Conservation (phyloP, 2,888 invertebrate genomes). For the Hylaea fasciaria region DNA sequence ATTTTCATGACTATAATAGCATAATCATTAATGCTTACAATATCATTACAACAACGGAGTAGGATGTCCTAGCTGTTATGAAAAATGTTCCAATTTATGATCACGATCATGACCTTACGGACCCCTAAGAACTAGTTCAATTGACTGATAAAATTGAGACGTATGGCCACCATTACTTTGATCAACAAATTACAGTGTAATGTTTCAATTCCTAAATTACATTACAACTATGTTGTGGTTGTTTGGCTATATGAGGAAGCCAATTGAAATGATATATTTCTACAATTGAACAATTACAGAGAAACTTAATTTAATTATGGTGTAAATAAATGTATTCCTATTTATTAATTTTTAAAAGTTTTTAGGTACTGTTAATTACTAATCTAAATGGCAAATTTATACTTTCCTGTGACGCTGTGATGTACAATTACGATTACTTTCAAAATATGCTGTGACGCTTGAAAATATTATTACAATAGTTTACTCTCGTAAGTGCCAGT, state of each 20-base stretch:
- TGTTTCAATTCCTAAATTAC: conserved; percentile 51
- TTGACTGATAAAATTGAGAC: conserved; percentile 56
- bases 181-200: conserved; percentile 61
- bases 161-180: conserved; percentile 54
- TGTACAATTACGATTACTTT: no score
- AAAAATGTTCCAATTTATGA: conserved; percentile 33
- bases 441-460: no score
- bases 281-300: conserved; percentile 25
- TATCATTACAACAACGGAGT: conserved; percentile 12
- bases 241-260: conserved; percentile 35
- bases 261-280: conserved; percentile 34
- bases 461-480: no score
- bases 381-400: no score
- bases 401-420: no score
- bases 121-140: conserved; percentile 38
- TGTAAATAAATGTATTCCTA: conserved; percentile 11
- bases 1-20: conserved; percentile 2
- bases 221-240: conserved; percentile 41
- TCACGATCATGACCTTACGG: conserved; percentile 34
- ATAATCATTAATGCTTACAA: conserved; percentile 14
- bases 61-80: conserved; percentile 17
- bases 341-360: conserved; percentile 1
- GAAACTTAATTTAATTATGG: not conserved
- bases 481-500: no score
- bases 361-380: no score